A percentile compares a stretch with the other conserved stretches of the same genome.
These are phyloP conservation scores for Raja brachyura DNA, from an alignment of 2,113 vertebrate genomes.

Conservation along the genomic window DNA sequence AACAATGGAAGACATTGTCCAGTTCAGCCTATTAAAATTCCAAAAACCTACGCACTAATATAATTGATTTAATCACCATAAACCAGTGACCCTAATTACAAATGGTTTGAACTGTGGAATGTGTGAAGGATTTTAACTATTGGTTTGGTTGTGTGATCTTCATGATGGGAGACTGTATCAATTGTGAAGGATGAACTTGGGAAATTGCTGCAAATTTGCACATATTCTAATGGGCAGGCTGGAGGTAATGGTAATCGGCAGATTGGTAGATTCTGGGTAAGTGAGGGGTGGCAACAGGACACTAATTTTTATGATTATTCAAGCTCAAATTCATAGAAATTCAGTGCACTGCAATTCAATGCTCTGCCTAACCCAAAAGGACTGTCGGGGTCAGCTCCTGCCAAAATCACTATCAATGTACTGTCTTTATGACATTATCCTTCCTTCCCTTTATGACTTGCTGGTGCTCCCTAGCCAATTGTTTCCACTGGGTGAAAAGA, in stretches of 20 bases:
- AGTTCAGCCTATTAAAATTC: neutral
- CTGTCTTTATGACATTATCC: too few relatives aligned
- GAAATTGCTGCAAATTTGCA: neutral
- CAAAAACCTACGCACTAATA: neutral
- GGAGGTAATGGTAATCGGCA: neutral
- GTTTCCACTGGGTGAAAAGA: too few relatives aligned
- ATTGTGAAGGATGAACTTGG: neutral
- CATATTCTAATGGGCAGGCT: neutral
- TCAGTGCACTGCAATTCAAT: too few relatives aligned
- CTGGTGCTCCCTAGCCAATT: too few relatives aligned
- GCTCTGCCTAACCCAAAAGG: too few relatives aligned
- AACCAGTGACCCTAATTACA: neutral
- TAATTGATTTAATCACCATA: neutral
- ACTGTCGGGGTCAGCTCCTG: too few relatives aligned
- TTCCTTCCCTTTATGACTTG: too few relatives aligned
- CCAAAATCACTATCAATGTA: too few relatives aligned
- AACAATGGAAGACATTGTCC: neutral
- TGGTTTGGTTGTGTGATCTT: neutral
- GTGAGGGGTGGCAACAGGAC: neutral
- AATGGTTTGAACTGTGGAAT: neutral
- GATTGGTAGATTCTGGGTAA: neutral
- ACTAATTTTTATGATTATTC: neutral
- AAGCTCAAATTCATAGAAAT: too few relatives aligned
- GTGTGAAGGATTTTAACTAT: neutral
- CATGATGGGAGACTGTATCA: neutral